These are phyloP conservation scores for Lethocerus indicus DNA, from an alignment of 1,140 invertebrate species.

Conservation along the genomic window DNA sequence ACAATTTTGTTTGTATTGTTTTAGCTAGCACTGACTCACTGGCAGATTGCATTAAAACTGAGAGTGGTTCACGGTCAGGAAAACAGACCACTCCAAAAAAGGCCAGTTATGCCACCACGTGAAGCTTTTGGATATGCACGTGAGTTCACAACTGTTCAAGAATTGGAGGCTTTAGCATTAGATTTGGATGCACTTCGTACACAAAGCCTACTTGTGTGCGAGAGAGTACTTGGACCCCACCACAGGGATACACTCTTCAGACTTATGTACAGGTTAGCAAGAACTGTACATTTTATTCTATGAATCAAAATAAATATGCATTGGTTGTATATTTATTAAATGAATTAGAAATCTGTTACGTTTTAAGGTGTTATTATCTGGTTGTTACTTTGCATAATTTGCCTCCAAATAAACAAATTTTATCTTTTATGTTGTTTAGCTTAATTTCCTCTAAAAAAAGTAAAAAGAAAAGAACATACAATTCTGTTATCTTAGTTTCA, in stretches of 20 bases:
- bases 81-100: slow-evolving; percentile 30
- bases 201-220: slow-evolving; percentile 66
- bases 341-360: too few relatives aligned
- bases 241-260: slow-evolving; percentile 79
- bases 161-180: slow-evolving; percentile 47
- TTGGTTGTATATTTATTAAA: too few relatives aligned
- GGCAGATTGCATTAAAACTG: slow-evolving; percentile 16
- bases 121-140: slow-evolving; percentile 40
- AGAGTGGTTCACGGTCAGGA: slow-evolving; percentile 17
- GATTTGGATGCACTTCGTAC: slow-evolving; percentile 67
- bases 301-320: too few relatives aligned
- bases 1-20: slow-evolving; percentile 10
- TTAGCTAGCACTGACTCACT: slow-evolving; percentile 20
- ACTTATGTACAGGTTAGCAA: slow-evolving; percentile 38
- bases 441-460: too few relatives aligned
- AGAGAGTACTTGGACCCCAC: slow-evolving; percentile 56
- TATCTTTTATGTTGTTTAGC: too few relatives aligned
- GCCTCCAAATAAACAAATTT: too few relatives aligned
- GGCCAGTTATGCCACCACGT: slow-evolving; percentile 32
- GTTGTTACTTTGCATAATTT: too few relatives aligned
- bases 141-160: slow-evolving; percentile 52
- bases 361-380: too few relatives aligned
- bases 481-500: too few relatives aligned
- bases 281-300: too few relatives aligned
- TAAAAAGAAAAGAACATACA: too few relatives aligned